Evolutionary conservation across 1,140 invertebrate genomes (phyloP), one percentile per base, ranked within the genome.

Genomic region (Belonocnema kinseyi): DNA sequence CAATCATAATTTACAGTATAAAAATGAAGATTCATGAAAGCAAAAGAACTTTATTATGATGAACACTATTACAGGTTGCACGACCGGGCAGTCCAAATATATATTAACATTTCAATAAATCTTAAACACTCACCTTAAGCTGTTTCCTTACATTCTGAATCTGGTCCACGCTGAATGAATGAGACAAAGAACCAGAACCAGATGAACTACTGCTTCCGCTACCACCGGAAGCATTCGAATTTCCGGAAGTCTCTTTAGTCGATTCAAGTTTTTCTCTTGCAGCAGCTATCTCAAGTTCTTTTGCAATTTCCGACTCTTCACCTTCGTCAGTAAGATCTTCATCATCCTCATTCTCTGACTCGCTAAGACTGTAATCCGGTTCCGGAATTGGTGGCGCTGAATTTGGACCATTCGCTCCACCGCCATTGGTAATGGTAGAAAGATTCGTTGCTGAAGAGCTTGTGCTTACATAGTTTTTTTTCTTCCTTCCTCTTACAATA

Each of bases 321-420:
- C 94, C 94, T 40, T 94, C 94, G 75, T 94, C 94, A 14, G 88
- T 89, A 46, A 92, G 88, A 17, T 87, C 88, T n/a, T 91, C 91
- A 7, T 87, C 90, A 7, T 90, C 90, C 12, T 91, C 90, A 54
- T 92, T 91, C 61, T 93, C 92, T 0, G 95, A 96, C 85, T 96
- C 96, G 74, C 95, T 96, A 85, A 96, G 93, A 88, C 95, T 97
- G 90, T 97, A 97, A 90, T 97, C 97, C 0, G 97, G 97, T 85
- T 97, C 97, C 1, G 97, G 97, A 76, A 97, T 97, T 5, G 95
- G 95, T 12, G 96, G 96, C 4, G 93, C 92, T 2, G 83, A 56
- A 1, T 17, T 53, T 17, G 66, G 73, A 21, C 79, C 76, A 16
- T 81, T 77, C 21, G 79, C 74, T 16, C 78, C 79, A 26, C 75